phyloP scores from a whole-genome alignment of 2,888 invertebrate species.

The Germaria angustata region DNA sequence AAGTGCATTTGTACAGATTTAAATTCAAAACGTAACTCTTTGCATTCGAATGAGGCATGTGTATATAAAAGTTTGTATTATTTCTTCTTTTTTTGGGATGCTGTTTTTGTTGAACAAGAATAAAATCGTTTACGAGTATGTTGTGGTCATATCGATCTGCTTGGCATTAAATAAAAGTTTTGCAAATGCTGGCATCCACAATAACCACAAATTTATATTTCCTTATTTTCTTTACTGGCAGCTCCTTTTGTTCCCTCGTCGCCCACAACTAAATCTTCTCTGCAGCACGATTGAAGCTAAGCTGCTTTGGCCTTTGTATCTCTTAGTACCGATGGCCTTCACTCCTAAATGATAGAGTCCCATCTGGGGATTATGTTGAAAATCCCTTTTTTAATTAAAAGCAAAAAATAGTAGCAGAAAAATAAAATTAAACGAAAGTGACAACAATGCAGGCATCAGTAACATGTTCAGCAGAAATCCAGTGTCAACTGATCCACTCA shows the following conservation, averaged over 20 bases:
- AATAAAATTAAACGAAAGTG: neutral
- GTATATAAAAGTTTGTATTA: neutral
- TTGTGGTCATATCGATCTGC: neutral
- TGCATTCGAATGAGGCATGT: neutral
- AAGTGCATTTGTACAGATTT: neutral
- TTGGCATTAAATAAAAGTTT: neutral
- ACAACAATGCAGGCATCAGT: neutral
- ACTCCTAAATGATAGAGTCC: neutral
- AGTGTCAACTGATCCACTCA: neutral
- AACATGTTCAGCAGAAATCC: neutral
- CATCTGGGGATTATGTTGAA: neutral
- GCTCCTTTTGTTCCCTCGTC: neutral
- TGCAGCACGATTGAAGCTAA: neutral
- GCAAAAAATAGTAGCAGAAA: neutral
- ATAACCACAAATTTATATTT: neutral
- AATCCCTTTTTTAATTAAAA: slow-evolving; percentile 3
- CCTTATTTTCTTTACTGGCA: neutral
- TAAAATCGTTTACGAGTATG: too few relatives aligned
- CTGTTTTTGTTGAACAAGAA: neutral
- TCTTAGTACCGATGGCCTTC: neutral
- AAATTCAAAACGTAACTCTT: neutral
- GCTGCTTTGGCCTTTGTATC: neutral
- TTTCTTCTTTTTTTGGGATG: too few relatives aligned
- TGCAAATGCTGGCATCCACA: neutral
- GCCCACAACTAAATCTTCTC: neutral